Evolutionary conservation across 2,888 invertebrate genomes (phyloP).

Genomic region (Cataglyphis albicans): DNA sequence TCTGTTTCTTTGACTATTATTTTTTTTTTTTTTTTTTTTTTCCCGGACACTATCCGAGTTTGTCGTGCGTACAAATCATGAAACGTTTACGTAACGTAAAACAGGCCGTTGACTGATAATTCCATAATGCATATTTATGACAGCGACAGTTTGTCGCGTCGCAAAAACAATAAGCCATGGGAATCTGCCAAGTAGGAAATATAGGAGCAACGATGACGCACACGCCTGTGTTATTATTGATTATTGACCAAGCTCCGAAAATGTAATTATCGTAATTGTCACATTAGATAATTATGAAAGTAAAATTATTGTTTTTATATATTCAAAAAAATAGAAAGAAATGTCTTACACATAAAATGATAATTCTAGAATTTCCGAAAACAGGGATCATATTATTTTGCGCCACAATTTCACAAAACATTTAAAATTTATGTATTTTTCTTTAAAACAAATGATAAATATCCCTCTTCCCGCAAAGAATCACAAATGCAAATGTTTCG

Average conservation of each 20-base stretch:
- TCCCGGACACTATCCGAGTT: neutral
- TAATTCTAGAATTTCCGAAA: neutral
- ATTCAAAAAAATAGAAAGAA: constrained; percentile 13
- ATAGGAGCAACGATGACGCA: neutral
- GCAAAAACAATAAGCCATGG: constrained; percentile 8
- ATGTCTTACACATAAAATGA: neutral
- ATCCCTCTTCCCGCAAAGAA: no score
- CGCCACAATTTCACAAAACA: neutral
- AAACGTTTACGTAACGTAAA: neutral
- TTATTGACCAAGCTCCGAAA: neutral
- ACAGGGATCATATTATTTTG: neutral
- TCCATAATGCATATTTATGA: neutral
- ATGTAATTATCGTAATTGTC: neutral
- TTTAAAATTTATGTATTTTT: neutral
- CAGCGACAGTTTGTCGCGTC: neutral
- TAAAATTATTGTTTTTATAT: constrained; percentile 7
- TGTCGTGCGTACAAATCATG: neutral
- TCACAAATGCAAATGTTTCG: neutral
- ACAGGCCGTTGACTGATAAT: constrained; percentile 9
- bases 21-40: neutral
- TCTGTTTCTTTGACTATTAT: neutral
- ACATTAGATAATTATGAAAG: neutral
- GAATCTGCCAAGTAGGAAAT: constrained; percentile 1
- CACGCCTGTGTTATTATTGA: neutral
- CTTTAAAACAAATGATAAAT: neutral